Conservation (phyloP, 2,888 invertebrate species). For the Drosophila affinis region DNA sequence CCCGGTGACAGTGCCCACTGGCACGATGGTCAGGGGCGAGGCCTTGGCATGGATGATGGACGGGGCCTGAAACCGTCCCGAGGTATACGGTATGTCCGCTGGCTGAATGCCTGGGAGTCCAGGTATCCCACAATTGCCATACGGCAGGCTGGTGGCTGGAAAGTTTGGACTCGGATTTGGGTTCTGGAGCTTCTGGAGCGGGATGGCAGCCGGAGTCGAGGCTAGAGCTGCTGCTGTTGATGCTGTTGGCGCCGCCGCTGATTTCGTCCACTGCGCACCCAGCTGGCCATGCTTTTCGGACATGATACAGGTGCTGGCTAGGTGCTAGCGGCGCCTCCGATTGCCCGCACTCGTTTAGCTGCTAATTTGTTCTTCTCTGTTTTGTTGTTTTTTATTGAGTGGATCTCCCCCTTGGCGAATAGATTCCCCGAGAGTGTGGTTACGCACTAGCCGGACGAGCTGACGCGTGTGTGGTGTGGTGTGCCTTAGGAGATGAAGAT, state of each 20-base stretch:
- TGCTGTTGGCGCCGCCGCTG: conserved; percentile 56
- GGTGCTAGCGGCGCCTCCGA: conserved; percentile 47
- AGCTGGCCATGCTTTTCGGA: conserved; percentile 83
- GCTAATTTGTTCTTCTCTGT: conserved; percentile 19
- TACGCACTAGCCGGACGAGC: conserved; percentile 50
- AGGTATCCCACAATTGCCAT: conserved; percentile 49
- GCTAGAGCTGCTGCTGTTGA: conserved; percentile 39
- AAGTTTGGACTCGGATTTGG: conserved; percentile 13
- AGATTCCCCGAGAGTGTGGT: conserved; percentile 33
- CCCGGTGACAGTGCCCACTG: conserved; percentile 38
- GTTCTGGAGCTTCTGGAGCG: conserved; percentile 10
- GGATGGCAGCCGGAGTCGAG: conserved; percentile 42
- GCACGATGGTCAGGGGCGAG: conserved; percentile 53
- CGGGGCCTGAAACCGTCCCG: conserved; percentile 76
- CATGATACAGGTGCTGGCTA: conserved; percentile 66
- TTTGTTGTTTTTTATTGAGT: conserved; percentile 35
- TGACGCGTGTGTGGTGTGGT: conserved; percentile 34
- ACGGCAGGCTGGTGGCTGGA: conserved; percentile 36
- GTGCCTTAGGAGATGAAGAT: conserved; percentile 78
- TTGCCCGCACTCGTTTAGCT: conserved; percentile 27
- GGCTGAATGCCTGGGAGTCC: conserved; percentile 32
- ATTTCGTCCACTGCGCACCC: conserved; percentile 82
- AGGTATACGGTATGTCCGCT: conserved; percentile 58
- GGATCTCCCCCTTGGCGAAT: not conserved
- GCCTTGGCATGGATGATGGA: conserved; percentile 68